Conservation (phyloP, 2,888 invertebrate species). For the Sceliomorpha sp. region DNA sequence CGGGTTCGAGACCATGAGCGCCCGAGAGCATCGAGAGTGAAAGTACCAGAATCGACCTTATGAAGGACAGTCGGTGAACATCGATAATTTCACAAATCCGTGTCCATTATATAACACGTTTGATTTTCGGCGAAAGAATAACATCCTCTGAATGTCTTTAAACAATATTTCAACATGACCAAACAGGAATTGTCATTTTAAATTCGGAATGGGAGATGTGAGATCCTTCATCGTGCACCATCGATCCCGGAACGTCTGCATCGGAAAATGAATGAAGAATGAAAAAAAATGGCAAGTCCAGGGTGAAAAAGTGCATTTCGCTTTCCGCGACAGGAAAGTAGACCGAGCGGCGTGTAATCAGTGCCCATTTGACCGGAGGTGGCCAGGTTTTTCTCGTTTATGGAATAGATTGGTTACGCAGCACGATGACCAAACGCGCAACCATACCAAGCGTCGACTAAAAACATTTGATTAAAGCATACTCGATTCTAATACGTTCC, state of each 20-base stretch:
- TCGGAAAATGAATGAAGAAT: not conserved
- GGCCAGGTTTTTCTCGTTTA: constrained; percentile 42
- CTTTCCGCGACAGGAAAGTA: constrained; percentile 43
- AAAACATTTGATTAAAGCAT: constrained; percentile 5
- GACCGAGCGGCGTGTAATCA: constrained; percentile 32
- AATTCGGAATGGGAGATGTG: not conserved
- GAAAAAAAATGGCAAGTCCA: not conserved
- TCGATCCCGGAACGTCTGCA: too few relatives aligned
- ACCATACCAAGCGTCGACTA: constrained; percentile 10
- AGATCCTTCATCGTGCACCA: too few relatives aligned
- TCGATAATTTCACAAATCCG: constrained; percentile 46
- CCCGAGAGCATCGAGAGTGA: constrained; percentile 38
- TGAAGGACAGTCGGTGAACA: constrained; percentile 48
- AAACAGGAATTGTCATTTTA: not conserved
- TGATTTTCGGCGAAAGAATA: constrained; percentile 1
- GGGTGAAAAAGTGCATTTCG: not conserved
- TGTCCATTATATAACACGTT: constrained; percentile 34
- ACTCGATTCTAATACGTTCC: too few relatives aligned
- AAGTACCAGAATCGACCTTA: constrained; percentile 47
- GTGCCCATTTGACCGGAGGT: constrained; percentile 40
- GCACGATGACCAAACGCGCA: constrained; percentile 37
- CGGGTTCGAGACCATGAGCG: constrained; percentile 13
- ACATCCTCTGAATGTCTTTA: not conserved
- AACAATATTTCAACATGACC: not conserved
- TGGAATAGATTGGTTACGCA: constrained; percentile 46